Base-by-base conservation (phyloP, 2,113 vertebrate species). In the Oryzias melastigma region DNA sequence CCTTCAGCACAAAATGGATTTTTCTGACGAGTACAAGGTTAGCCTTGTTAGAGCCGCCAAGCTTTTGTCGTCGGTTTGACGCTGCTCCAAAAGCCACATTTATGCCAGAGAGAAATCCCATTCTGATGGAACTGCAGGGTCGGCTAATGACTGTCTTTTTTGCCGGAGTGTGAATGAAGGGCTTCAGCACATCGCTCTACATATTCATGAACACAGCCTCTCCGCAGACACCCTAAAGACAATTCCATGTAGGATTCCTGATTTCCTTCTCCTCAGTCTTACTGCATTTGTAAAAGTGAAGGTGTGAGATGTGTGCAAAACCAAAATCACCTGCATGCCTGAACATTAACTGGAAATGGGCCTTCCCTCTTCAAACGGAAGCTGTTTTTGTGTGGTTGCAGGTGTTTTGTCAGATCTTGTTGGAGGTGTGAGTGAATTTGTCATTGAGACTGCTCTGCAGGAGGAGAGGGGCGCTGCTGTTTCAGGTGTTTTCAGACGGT, bases 61-160 rank as follows among this genome's bases (percentile, higher is more conserved):
- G 62, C 41, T 55, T 74, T 63, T 73, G 48, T 66, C 58, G 5
- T 73, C 65, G 57, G 53, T 73, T 55, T 69, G 65, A 67, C 61
- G 68, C 61, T 60, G 73, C 63, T 77, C 80, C 49, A 81, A 77
- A 83, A 77, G 71, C 45, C 18, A 49, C 40, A 40, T 49, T 60
- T 56, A 60, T 47, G 14, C 7, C 58, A 61, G 17, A 73, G 54
- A 71, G 51, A 71, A 66, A 63, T 73, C 20, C 40, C 51, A 58
- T 73, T 64, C 73, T 49, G 58, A 73, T 68, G 51, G 61, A 73
- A 76, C 65, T 61, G 50, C 66, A 27, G 62, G 46, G 58, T 61
- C 20, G 27, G 10, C 41, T 64, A 67, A 77, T 74, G 65, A 71
- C 54, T 70, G 66, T 75, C 52, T 42, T 41, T 52, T 25, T 55